Evolutionary conservation across 2,113 vertebrate species (phyloP).

Genomic region (Nesoenas mayeri): DNA sequence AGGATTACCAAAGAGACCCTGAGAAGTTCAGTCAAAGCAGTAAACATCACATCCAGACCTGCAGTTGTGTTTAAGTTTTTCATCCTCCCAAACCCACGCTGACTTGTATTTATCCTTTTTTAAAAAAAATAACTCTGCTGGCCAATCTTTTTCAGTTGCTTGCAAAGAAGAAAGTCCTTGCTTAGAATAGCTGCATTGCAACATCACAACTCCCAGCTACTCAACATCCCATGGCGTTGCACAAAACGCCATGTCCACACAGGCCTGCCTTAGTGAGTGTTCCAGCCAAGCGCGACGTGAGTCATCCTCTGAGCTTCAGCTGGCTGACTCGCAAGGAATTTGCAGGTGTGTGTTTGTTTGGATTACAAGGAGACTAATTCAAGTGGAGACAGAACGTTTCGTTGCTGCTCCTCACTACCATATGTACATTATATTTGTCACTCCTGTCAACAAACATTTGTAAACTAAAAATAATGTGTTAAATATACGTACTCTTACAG

Average conservation of each 20-base stretch:
- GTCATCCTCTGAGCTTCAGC: conserved; percentile 18
- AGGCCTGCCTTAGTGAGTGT: not conserved
- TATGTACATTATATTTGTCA: conserved; percentile 2
- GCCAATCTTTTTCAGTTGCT: not conserved
- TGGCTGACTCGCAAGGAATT: conserved; percentile 8
- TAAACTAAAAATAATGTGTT: conserved; percentile 50
- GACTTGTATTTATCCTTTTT: not conserved
- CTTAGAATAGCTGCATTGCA: not conserved
- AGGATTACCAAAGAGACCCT: not conserved
- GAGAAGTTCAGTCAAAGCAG: not conserved
- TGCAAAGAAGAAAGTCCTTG: not conserved
- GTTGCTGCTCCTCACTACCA: not conserved
- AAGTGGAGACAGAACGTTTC: conserved; percentile 46
- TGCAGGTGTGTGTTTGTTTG: conserved; percentile 56
- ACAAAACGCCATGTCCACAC: not conserved
- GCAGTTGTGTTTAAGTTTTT: not conserved
- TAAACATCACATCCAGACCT: not conserved
- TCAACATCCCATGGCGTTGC: not conserved
- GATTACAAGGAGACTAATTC: not conserved
- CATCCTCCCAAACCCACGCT: not conserved
- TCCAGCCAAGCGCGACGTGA: not conserved
- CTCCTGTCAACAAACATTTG: conserved; percentile 46
- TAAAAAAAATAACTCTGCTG: not conserved
- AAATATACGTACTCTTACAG: not conserved
- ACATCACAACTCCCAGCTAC: not conserved